Evolutionary conservation across 2,888 invertebrate genomes (phyloP), one percentile per base, ranked within the genome.

Genomic region (Abrostola tripartita): DNA sequence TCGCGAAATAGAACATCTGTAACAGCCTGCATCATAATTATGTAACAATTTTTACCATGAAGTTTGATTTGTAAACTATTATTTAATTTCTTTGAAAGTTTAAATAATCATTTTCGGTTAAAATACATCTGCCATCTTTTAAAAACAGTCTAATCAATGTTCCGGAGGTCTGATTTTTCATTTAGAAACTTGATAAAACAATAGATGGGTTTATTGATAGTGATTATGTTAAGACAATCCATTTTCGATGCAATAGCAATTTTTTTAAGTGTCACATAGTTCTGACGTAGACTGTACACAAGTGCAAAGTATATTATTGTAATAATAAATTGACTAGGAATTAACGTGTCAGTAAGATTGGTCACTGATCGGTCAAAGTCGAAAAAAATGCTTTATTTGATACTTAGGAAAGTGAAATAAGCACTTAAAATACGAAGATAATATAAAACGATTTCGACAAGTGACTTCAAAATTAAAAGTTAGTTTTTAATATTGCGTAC

Each of bases 301-400:
- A 5, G 1, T n/a, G 0, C 9, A 11, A 11, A 11, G 9, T 55
- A 24, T 36, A 36, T 9, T 37, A 7, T 44, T 6, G 9, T 35
- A 35, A 57, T 57, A 8, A 36, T 24, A 47, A 47, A 40, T 52
- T 77, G 74, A 76, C 78, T 77, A 77, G 67, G 62, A 49, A 37
- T 35, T 10, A 53, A 70, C 57, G 65, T 53, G 63, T 60, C 37
- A 56, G 51, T 0, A n/a, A 44, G 36, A 51, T 7, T 58, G 14
- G 38, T 76, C 61, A 68, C 60, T 11, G 47, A 58, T 11, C 44
- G 63, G 10, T 49, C 59, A 59, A 63, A 68, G 61, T 52, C 51
- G 37, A 65, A 37, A 44, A 12, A 49, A 64, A 40, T 14, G 1
- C 49, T 38, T n/a, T 40, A 44, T 47, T 24, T 24, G 24, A 24